A percentile compares a stretch with the other conserved stretches of the same genome.
Conservation (phyloP, 2,797 vertebrate species). For the Tachyglossus aculeatus region DNA sequence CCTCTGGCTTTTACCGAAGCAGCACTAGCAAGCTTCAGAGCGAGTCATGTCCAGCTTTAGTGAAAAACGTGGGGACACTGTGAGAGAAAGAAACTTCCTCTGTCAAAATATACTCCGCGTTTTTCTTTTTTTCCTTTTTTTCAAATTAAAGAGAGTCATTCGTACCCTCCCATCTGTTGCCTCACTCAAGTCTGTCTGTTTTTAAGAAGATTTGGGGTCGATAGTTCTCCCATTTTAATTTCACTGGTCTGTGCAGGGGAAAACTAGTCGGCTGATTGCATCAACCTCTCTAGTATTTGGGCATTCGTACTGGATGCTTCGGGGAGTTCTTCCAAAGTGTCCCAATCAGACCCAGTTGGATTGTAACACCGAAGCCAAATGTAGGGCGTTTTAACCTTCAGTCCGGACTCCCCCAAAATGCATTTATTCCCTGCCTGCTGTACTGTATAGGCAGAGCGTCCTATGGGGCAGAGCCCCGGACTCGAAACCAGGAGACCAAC, state of each 20-base stretch:
- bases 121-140: neutral
- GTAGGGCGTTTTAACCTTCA: no score
- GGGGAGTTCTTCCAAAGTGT: no score
- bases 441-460: no score
- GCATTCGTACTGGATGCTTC: no score
- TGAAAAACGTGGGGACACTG: slow-evolving; percentile 47
- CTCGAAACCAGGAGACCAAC: no score
- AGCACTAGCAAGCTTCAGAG: slow-evolving; percentile 41
- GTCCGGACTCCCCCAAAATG: no score
- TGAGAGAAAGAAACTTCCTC: slow-evolving; percentile 10
- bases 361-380: no score
- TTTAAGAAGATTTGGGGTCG: slow-evolving; percentile 37
- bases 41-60: slow-evolving; percentile 44
- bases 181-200: neutral
- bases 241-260: slow-evolving; percentile 7
- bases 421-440: no score
- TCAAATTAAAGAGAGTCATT: slow-evolving; percentile 20
- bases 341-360: no score
- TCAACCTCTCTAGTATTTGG: no score
- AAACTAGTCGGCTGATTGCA: no score
- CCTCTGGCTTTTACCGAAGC: slow-evolving; percentile 54
- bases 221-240: slow-evolving; percentile 16
- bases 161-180: slow-evolving; percentile 14
- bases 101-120: slow-evolving; percentile 36
- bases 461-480: no score